Evolutionary conservation across 2,113 vertebrate species (phyloP).

Genomic region (Pionites leucogaster): DNA sequence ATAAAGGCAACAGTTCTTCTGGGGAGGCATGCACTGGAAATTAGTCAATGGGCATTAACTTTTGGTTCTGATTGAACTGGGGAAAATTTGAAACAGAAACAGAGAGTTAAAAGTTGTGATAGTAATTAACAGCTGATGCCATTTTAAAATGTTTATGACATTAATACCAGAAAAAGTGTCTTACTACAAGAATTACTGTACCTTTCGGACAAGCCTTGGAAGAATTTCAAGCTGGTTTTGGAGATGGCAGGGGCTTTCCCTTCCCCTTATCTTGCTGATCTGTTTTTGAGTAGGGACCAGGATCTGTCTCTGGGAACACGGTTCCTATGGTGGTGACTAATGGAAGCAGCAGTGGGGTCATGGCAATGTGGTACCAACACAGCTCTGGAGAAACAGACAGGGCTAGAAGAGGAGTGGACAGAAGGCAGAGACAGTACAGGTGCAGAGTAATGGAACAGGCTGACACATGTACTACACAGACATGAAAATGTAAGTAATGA

Average conservation of each 20-base stretch:
- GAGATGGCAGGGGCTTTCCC: background rate
- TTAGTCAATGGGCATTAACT: conserved; percentile 57
- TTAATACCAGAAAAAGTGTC: background rate
- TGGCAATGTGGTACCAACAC: background rate
- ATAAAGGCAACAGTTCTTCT: conserved; percentile 56
- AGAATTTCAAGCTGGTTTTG: background rate
- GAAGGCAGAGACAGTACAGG: background rate
- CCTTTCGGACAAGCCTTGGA: background rate
- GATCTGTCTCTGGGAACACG: background rate
- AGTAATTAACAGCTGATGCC: background rate
- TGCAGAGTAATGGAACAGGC: background rate
- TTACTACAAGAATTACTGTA: background rate
- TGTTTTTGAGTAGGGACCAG: background rate
- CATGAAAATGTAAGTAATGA: background rate
- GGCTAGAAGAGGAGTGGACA: background rate
- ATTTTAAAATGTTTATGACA: background rate
- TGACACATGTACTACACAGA: background rate
- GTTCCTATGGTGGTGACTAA: background rate
- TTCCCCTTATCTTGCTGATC: background rate
- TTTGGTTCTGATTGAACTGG: conserved; percentile 50
- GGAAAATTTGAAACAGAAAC: conserved; percentile 50
- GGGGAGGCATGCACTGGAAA: conserved; percentile 56
- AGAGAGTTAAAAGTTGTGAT: conserved; percentile 11
- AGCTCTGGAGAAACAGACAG: background rate
- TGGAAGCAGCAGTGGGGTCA: background rate